Base-by-base conservation (phyloP, 2,888 invertebrate species). In the Dichetophora obliterata region DNA sequence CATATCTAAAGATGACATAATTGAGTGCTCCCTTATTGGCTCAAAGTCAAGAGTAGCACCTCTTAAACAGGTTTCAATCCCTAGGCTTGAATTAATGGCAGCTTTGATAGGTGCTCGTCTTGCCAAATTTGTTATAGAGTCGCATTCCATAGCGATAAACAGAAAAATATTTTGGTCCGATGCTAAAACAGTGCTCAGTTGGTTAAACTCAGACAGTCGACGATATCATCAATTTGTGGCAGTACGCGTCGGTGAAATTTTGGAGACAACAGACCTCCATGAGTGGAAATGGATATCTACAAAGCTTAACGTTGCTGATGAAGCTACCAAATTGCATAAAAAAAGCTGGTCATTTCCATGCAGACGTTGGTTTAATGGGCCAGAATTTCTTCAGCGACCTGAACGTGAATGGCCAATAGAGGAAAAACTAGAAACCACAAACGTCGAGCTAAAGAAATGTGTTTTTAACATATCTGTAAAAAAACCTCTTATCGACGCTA, bases 181-280 rank as follows among this genome's bases (percentile, higher is more conserved):
- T 37, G 37, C 37, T 6, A 37, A 37, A 48, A 66, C 68, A 68
- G 72, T 73, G 22, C 5, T 75, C n/a, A 68, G 75, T 24, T 77
- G 79, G 76, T 71, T 79, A 16, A 68, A 54, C 31, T 77, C 75
- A 34, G 74, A 76, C 24, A 68, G 76, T 6, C 65, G 77, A 16
- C 76, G 70, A 31, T 76, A 75, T 50, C 73, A 75, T 22, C 76
- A 77, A 57, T 78, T 77, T 66, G 75, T 77, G 8, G 57, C 66
- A 5, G 19, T 76, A 48, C 73, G 77, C 0, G 24, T 75, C 3
- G 77, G 75, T 16, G 78, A 78, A 75, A 78, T 75, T 16, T 43
- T 76, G n/a, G 66, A 79, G 37, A 37, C 37, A 6, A 37, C 37
- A 8, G 37, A 37, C 8, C 37, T 37, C 37, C 37, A 37, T 37